Evolutionary conservation across 2,113 vertebrate genomes (phyloP), one percentile per base, ranked within the genome.

Genomic region (Atlantisia rogersi): DNA sequence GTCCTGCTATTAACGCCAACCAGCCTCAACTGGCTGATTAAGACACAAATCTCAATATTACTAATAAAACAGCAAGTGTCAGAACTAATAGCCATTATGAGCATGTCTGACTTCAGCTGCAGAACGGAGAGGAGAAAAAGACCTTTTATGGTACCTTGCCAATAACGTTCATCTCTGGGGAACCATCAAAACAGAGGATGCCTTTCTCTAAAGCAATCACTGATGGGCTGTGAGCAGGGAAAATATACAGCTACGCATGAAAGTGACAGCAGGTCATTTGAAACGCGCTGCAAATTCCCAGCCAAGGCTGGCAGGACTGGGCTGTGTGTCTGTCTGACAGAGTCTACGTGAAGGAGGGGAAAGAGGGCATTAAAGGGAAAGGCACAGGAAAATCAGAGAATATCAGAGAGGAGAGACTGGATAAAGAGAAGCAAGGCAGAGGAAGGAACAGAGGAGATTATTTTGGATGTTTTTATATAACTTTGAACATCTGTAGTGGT

Each of bases 141-240:
- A 42, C 15, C 60, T 92, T 83, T 88, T 88, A 95, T 70, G 75
- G 39, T 55, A 7, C 89, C 98, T 94, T 90, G 97, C 96, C 98
- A 67, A 97, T 94, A 91, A 97, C 91, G 81, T 95, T 97, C 65
- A 64, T 95, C 79, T 97, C 97, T 24, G 91, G 75, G 46, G 97
- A 98, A 10, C 98, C 98, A 89, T 98, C 97, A 42, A 97, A 97
- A 69, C 97, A 97, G 67, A 97, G 85, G 80, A 98, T 96, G 78
- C 96, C 97, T 90, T 96, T 98, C 88, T 94, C 98, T 60, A 96
- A 77, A 74, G 95, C 94, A 83, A 95, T 81, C 80, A n/a, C 70
- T 26, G 97, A 90, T 32, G 92, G 94, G 65, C 97, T 94, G 1
- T 4, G 68, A 82, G 79, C 83, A 90, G 10, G 84, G 79, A 37